These are phyloP conservation scores for Lasioglossum malachurum DNA, from an alignment of 2,888 invertebrate species.

Conservation along the genomic window DNA sequence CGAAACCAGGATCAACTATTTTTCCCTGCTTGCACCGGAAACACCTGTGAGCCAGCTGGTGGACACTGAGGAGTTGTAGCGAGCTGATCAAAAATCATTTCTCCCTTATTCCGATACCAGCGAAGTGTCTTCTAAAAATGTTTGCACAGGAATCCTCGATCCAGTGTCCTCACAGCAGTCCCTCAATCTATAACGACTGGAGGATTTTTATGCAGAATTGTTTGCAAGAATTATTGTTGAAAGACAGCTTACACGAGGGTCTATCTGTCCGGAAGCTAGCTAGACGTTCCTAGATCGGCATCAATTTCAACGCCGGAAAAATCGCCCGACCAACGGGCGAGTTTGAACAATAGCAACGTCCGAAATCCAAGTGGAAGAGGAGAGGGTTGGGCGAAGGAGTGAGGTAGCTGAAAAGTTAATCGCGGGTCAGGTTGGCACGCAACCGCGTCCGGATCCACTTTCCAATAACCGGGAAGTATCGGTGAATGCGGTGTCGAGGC, in stretches of 20 bases:
- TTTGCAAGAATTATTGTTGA: no score
- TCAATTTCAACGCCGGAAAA: not conserved
- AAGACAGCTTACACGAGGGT: not conserved
- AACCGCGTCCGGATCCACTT: conserved; percentile 46
- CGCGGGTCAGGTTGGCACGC: conserved; percentile 38
- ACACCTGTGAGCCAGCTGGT: not conserved
- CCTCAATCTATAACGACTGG: no score
- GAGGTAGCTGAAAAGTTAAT: conserved; percentile 26
- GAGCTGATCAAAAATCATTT: no score
- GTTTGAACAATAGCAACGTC: not conserved
- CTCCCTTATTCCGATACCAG: no score
- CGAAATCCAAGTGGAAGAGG: not conserved
- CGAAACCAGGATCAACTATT: not conserved
- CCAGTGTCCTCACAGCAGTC: no score
- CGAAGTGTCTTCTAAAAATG: no score
- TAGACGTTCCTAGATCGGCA: not conserved
- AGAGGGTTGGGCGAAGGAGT: not conserved
- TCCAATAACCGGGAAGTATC: conserved; percentile 50
- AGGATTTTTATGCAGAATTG: no score
- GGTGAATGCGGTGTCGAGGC: conserved; percentile 36
- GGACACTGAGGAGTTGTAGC: not conserved
- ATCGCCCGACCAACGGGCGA: not conserved
- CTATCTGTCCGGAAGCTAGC: not conserved
- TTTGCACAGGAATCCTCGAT: no score
- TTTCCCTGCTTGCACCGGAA: not conserved